Evolutionary conservation across 1,140 invertebrate species (phyloP).

Genomic region (Papilio xuthus): DNA sequence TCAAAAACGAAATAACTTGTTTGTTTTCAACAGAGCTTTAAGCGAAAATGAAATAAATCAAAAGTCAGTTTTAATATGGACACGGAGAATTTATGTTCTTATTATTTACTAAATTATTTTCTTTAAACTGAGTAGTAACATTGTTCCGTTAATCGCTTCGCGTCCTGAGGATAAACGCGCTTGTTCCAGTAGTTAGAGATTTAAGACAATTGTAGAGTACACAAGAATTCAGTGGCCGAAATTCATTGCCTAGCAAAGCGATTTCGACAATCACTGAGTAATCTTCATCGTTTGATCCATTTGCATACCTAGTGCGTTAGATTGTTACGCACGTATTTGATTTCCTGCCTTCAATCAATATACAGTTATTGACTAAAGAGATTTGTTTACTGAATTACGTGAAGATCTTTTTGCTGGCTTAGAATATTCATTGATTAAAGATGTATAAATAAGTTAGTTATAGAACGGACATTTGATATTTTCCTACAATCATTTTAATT

Average conservation of each 20-base stretch:
- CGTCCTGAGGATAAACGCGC: too few species aligned
- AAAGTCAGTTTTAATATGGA: not conserved
- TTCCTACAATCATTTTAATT: not conserved
- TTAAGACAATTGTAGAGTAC: not conserved
- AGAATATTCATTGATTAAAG: too few species aligned
- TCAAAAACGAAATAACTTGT: constrained; percentile 12
- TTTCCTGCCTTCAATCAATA: not conserved
- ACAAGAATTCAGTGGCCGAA: not conserved
- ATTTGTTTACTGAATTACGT: too few species aligned
- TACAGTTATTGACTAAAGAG: too few species aligned
- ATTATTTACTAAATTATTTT: too few species aligned
- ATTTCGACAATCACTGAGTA: not conserved
- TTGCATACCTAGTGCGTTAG: not conserved
- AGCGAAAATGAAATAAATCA: not conserved
- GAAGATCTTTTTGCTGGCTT: too few species aligned
- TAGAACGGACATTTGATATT: not conserved
- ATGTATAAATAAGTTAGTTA: too few species aligned
- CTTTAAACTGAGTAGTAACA: too few species aligned
- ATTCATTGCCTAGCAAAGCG: not conserved
- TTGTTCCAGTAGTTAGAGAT: too few species aligned
- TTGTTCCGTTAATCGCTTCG: too few species aligned
- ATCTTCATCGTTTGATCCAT: not conserved
- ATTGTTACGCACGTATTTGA: constrained; percentile 7
- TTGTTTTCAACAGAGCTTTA: constrained; percentile 10
- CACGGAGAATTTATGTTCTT: not conserved